Percentiles rank a stretch among this genome's conserved stretches.
Conservation (phyloP, 2,113 vertebrate species). For the Thunnus thynnus region DNA sequence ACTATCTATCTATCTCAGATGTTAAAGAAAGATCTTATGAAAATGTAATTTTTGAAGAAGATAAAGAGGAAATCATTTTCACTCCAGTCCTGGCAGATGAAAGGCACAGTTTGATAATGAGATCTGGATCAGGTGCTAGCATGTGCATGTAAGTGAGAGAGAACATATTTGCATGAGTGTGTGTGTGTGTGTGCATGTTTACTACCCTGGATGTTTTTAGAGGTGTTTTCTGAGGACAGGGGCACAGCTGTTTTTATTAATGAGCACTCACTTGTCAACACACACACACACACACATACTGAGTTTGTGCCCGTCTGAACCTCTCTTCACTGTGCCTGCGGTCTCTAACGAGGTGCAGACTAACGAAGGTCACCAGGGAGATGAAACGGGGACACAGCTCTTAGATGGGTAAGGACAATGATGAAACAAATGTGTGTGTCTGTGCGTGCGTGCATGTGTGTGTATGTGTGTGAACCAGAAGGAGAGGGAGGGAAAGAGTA, state of each 20-base stretch:
- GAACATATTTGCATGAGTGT: not conserved
- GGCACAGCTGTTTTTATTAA: conserved; percentile 68
- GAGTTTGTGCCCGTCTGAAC: not conserved
- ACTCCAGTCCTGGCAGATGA: not conserved
- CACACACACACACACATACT: conserved; percentile 7
- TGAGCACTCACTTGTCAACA: conserved; percentile 43
- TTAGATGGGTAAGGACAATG: not conserved
- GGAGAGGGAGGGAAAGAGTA: not conserved
- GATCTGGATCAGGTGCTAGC: not conserved
- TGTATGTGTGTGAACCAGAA: not conserved
- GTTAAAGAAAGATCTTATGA: no score
- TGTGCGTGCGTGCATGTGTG: conserved; percentile 3
- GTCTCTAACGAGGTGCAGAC: conserved; percentile 47
- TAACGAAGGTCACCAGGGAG: conserved; percentile 40
- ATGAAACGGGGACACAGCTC: conserved; percentile 11
- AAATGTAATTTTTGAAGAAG: not conserved
- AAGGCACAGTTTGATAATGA: conserved; percentile 10
- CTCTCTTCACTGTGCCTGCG: conserved; percentile 16
- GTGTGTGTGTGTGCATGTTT: conserved; percentile 25
- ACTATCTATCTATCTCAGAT: no score
- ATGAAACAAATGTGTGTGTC: not conserved
- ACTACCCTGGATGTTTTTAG: conserved; percentile 10
- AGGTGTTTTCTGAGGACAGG: conserved; percentile 53
- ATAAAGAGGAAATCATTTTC: not conserved
- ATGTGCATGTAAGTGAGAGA: not conserved